phyloP scores from a whole-genome alignment of 1,140 invertebrate genomes.

The Bursaphelenchus mucronatus region DNA sequence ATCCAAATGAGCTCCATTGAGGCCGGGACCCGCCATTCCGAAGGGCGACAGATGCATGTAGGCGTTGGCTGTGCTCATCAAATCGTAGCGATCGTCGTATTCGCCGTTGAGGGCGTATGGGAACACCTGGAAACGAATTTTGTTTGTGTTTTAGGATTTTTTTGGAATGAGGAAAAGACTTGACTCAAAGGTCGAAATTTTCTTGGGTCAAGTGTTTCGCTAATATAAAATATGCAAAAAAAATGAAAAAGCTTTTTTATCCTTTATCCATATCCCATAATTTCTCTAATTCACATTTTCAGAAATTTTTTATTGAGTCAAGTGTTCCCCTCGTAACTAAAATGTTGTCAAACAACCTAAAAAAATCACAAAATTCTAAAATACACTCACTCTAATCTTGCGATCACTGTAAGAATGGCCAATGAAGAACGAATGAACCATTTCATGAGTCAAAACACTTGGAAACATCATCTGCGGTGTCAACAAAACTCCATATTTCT shows the following conservation, averaged over 20 bases:
- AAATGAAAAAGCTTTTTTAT: background rate
- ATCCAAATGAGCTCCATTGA: conserved; percentile 57
- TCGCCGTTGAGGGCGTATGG: conserved; percentile 55
- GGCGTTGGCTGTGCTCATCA: conserved; percentile 60
- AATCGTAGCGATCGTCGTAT: conserved; percentile 57
- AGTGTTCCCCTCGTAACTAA: background rate
- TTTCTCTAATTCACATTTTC: background rate
- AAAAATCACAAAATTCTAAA: conserved; percentile 10
- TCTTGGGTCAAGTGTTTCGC: no score
- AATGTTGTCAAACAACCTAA: conserved; percentile 5
- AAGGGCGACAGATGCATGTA: conserved; percentile 55
- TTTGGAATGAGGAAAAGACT: no score
- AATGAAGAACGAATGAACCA: conserved; percentile 59
- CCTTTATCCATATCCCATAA: background rate
- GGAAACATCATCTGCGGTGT: conserved; percentile 56
- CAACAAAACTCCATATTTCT: conserved; percentile 54
- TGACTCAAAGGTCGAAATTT: no score
- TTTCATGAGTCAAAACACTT: conserved; percentile 55
- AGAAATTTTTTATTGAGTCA: background rate
- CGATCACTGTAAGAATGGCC: conserved; percentile 60
- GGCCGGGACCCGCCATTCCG: conserved; percentile 55
- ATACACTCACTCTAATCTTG: conserved; percentile 44
- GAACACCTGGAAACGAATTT: conserved; percentile 43
- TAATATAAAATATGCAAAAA: no score
- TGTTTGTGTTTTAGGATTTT: no score